A percentile compares a stretch with the other conserved stretches of the same genome.
Evolutionary conservation across 1,140 invertebrate genomes (phyloP).

Genomic region (Drosophila lacertosa): DNA sequence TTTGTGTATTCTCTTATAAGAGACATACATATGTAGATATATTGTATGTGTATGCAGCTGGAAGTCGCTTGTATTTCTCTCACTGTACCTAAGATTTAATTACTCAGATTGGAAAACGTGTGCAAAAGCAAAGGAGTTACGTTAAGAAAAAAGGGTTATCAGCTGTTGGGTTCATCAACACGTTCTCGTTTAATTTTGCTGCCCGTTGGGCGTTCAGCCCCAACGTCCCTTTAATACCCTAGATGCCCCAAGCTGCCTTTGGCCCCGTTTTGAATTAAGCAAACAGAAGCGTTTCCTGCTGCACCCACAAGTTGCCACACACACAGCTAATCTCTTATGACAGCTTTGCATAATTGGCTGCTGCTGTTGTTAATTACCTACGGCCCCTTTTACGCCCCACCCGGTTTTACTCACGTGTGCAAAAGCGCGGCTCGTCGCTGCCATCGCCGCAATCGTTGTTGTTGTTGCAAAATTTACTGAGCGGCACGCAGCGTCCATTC

Average conservation of each 20-base stretch:
- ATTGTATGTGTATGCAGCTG: neutral
- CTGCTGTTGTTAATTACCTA: neutral
- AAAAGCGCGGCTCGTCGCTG: constrained; percentile 92
- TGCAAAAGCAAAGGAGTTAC: neutral
- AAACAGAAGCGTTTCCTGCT: constrained; percentile 32
- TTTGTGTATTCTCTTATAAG: too few relatives aligned
- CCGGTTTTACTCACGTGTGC: constrained; percentile 92
- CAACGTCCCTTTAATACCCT: neutral
- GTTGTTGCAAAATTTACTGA: constrained; percentile 93
- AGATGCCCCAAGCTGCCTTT: neutral
- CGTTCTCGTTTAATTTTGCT: neutral
- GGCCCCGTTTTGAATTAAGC: constrained; percentile 33
- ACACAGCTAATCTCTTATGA: constrained; percentile 45
- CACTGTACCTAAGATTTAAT: constrained; percentile 1
- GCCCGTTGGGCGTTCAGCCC: too few relatives aligned
- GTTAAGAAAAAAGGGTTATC: neutral
- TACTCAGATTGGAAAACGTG: neutral
- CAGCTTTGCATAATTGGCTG: constrained; percentile 65
- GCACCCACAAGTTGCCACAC: constrained; percentile 19
- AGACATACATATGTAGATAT: too few relatives aligned
- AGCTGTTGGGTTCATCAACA: too few relatives aligned
- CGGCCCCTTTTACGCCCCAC: neutral
- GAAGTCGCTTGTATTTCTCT: neutral
- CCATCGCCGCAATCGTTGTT: constrained; percentile 93
- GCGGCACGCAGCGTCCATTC: constrained; percentile 91